Evolutionary conservation across 2,797 vertebrate genomes (phyloP).

Genomic region (Enteromius fasciolatus): DNA sequence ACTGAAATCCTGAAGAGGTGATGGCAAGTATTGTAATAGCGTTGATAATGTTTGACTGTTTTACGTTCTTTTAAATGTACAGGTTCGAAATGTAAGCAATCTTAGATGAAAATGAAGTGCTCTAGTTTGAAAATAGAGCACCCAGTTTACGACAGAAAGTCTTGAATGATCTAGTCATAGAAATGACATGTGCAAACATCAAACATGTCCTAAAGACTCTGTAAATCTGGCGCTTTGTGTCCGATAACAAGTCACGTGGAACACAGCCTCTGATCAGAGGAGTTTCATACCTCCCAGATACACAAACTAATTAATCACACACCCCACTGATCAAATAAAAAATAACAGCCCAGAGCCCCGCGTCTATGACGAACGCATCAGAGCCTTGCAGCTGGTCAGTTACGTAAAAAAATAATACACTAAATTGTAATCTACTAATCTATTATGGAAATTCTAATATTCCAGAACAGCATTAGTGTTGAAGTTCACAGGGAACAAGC

Average conservation of each 20-base stretch:
- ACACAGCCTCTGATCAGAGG: constrained; percentile 17
- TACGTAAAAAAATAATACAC: constrained; percentile 8
- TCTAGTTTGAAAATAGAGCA: constrained; percentile 4
- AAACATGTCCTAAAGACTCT: neutral
- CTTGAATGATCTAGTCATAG: neutral
- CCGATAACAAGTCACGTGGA: constrained; percentile 27
- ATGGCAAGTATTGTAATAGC: neutral
- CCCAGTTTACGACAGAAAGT: neutral
- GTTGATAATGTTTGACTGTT: neutral
- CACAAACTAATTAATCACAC: constrained; percentile 44
- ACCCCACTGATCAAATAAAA: constrained; percentile 17
- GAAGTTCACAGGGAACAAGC: neutral
- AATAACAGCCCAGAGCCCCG: constrained; percentile 23
- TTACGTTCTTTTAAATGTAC: neutral
- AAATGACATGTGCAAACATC: constrained; percentile 12
- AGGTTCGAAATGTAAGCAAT: constrained; percentile 10
- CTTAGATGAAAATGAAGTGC: neutral
- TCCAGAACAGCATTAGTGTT: neutral
- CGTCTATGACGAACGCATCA: constrained; percentile 33
- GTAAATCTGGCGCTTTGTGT: constrained; percentile 12
- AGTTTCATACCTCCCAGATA: constrained; percentile 27
- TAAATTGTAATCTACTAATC: neutral
- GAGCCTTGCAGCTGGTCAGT: constrained; percentile 24
- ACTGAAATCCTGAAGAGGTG: neutral
- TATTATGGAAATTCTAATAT: neutral